Evolutionary conservation across 2,113 vertebrate genomes (phyloP).

Genomic region (Ceyx melanurus): DNA sequence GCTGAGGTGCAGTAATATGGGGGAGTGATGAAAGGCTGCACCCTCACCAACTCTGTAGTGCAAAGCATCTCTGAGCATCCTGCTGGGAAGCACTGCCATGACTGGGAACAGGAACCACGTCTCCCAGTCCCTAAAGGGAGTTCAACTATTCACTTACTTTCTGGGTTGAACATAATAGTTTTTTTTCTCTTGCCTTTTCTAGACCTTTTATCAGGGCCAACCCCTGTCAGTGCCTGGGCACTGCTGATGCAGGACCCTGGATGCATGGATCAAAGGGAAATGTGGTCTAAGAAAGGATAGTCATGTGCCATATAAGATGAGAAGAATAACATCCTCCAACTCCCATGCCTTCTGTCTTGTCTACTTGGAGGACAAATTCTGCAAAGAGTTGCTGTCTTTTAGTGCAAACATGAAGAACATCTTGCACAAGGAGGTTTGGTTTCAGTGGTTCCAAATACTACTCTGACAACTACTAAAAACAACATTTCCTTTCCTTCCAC

Average conservation of each 20-base stretch:
- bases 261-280: neutral
- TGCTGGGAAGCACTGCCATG: neutral
- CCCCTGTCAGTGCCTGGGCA: neutral
- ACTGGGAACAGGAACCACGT: neutral
- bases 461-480: neutral
- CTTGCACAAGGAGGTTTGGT: neutral
- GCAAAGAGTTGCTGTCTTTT: neutral
- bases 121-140: neutral
- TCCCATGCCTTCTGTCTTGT: neutral
- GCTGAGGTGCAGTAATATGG: neutral
- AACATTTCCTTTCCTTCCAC: neutral
- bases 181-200: neutral
- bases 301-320: neutral
- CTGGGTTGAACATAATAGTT: neutral
- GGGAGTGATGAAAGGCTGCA: rapidly evolving
- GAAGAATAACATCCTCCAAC: neutral
- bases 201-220: neutral
- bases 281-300: neutral
- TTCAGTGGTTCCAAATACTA: neutral
- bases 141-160: neutral
- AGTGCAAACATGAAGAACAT: neutral
- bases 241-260: neutral
- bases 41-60: neutral
- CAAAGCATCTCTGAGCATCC: neutral
- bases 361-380: neutral